phyloP scores from a whole-genome alignment of 2,888 invertebrate genomes.

The Polietes domitor region DNA sequence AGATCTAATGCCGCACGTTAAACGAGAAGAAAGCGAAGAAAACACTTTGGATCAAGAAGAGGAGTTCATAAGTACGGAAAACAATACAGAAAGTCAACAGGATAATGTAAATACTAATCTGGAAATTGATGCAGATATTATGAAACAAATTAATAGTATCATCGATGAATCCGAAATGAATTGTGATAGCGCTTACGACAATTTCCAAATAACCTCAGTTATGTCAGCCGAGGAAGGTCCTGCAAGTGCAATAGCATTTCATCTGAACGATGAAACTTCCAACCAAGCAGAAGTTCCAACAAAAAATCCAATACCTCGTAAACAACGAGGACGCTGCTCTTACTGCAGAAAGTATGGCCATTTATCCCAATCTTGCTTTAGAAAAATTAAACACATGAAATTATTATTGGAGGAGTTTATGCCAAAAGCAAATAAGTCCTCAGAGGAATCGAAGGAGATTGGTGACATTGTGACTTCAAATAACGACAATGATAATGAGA shows the following conservation, averaged over 20 bases:
- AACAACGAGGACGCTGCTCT: background rate
- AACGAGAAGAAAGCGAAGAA: constrained; percentile 19
- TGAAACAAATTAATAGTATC: constrained; percentile 64
- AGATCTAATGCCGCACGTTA: constrained; percentile 53
- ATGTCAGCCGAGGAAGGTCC: background rate
- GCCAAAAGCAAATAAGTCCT: no score
- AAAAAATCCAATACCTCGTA: no score
- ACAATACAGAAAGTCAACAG: background rate
- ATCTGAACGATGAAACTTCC: no score
- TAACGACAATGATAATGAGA: no score
- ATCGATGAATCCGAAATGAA: constrained; percentile 55
- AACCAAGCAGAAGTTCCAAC: no score
- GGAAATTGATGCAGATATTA: constrained; percentile 60
- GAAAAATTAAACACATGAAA: background rate
- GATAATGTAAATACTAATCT: constrained; percentile 36
- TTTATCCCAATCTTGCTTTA: background rate
- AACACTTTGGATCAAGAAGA: background rate
- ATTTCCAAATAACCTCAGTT: background rate
- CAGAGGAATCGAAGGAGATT: no score
- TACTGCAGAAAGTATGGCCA: background rate
- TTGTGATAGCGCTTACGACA: background rate
- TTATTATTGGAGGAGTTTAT: no score
- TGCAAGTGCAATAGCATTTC: background rate
- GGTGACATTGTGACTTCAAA: no score
- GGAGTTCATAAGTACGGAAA: constrained; percentile 9